Conservation (phyloP, 2,888 invertebrate species). For the Gortyna flavago region DNA sequence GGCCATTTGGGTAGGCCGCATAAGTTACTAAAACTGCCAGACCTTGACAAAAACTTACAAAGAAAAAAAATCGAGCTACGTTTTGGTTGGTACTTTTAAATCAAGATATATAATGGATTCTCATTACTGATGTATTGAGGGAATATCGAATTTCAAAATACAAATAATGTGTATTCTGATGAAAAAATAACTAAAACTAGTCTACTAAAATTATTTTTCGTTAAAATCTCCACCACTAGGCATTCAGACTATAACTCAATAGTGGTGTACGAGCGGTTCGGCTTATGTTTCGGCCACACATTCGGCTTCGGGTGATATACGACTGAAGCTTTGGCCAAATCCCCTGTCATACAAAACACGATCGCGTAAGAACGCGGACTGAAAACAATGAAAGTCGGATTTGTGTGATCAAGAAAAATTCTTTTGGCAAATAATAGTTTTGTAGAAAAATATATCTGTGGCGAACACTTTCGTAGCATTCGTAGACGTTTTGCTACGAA, state of each 20-base stretch:
- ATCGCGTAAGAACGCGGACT: slow-evolving; percentile 53
- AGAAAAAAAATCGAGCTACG: too few species aligned
- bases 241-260: slow-evolving; percentile 51
- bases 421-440: slow-evolving; percentile 46
- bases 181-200: background rate
- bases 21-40: too few species aligned
- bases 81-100: too few species aligned
- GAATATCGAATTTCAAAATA: background rate
- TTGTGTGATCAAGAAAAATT: slow-evolving; percentile 58
- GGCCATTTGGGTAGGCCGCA: too few species aligned
- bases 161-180: background rate
- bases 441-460: slow-evolving; percentile 18
- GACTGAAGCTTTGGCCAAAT: slow-evolving; percentile 49
- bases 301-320: slow-evolving; percentile 50
- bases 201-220: background rate
- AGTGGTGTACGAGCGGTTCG: slow-evolving; percentile 46
- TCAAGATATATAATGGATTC: too few species aligned
- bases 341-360: slow-evolving; percentile 60
- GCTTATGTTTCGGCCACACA: slow-evolving; percentile 57
- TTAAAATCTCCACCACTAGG: slow-evolving; percentile 1
- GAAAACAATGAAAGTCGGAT: slow-evolving; percentile 63
- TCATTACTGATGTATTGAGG: too few species aligned
- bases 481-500: slow-evolving; percentile 29
- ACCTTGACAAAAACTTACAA: too few species aligned
- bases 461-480: slow-evolving; percentile 19